Conservation (phyloP, 2,797 vertebrate species). For the Decapterus maruadsi region DNA sequence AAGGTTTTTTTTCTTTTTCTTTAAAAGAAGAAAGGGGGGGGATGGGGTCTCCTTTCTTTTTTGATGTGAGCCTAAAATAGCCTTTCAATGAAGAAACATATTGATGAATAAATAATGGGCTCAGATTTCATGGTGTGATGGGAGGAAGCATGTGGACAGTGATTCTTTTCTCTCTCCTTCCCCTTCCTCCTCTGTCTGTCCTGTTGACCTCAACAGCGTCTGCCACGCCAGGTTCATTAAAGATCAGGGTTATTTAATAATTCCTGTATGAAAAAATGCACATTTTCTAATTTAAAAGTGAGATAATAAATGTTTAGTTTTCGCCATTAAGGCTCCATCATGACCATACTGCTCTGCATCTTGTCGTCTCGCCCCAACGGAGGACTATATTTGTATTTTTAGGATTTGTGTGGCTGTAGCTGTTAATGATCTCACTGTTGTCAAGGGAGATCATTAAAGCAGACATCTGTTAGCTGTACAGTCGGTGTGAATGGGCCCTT, state of each 20-base stretch:
- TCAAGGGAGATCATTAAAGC: constrained; percentile 80
- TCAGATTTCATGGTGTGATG: constrained; percentile 43
- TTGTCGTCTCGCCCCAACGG: background rate
- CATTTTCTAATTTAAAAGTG: background rate
- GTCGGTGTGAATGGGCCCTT: constrained; percentile 69
- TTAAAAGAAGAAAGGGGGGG: background rate
- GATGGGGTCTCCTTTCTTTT: constrained; percentile 31
- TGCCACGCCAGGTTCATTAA: background rate
- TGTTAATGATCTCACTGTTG: constrained; percentile 71
- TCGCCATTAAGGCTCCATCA: background rate
- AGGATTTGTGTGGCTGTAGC: constrained; percentile 47
- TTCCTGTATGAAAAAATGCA: no score
- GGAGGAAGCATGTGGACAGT: constrained; percentile 24
- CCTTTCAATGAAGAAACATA: constrained; percentile 30
- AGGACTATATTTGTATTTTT: constrained; percentile 44
- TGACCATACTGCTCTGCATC: background rate
- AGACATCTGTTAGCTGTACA: constrained; percentile 79
- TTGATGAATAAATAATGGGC: constrained; percentile 68
- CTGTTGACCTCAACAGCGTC: constrained; percentile 14
- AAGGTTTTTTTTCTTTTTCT: constrained; percentile 19
- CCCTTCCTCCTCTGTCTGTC: no score
- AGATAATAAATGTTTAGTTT: background rate
- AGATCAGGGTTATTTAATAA: no score
- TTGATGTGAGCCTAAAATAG: constrained; percentile 54
- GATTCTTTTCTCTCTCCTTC: constrained; percentile 7